Base-by-base conservation (phyloP, 2,797 vertebrate genomes). In the Chelon labrosus region DNA sequence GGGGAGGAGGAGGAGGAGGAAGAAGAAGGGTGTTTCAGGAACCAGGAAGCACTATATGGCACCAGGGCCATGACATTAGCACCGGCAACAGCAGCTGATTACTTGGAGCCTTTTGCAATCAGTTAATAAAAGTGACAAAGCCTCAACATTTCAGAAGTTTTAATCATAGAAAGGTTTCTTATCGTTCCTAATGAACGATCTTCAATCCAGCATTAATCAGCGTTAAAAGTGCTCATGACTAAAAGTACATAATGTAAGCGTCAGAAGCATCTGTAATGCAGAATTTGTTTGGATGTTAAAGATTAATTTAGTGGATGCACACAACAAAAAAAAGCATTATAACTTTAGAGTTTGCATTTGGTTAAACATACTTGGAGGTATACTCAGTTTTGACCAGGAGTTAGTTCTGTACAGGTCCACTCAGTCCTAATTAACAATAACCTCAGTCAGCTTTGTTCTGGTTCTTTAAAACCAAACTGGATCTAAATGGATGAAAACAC, bases 21-120 rank as follows among this genome's bases (percentile, higher is more conserved):
- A n/a, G 70, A 73, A 67, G 78, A 79, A 73, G 85, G 69, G 65
- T 66, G 82, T 86, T 86, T 83, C 84, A 85, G 88, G 88, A 84
- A 85, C 70, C 50, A 77, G 84, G 86, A 84, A 82, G 79, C 71
- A 70, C 76, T 81, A 7, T 50, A 25, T 10, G 20, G 70, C 73
- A 80, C 70, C 71, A 71, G 82, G 49, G 59, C 73, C 69, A 75
- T 61, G 53, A 78, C 65, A 90, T 90, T 81, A 88, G 58, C 68
- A 2, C 49, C 58, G 86, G 72, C 76, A 50, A 51, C 54, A 51
- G 77, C 60, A 65, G 67, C 51, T 17, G 41, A 64, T 84, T 61
- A 65, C 65, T 57, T 17, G 22, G 50, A 61, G 53, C 63, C 63
- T 52, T 10, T 20, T 9, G 3, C 71, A 55, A 88, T 84, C 58